These are phyloP conservation scores for Caenorhabditis sp. DNA, from an alignment of 2,888 invertebrate genomes.

Conservation along the genomic window DNA sequence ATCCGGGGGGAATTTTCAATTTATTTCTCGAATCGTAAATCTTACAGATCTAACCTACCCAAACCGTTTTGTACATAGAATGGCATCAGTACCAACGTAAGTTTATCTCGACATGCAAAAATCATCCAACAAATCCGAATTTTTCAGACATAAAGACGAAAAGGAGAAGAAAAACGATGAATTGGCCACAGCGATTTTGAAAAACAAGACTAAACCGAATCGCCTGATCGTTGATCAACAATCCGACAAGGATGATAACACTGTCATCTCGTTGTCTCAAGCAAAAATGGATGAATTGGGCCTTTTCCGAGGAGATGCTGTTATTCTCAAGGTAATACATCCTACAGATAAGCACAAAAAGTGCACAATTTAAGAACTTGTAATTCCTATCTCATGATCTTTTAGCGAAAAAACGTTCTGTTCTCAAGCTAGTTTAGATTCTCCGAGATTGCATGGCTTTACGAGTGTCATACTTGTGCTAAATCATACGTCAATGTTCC, in stretches of 20 bases:
- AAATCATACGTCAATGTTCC: conserved; percentile 7
- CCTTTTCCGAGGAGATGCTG: conserved; percentile 95
- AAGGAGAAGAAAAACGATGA: conserved; percentile 76
- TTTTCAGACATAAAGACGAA: conserved; percentile 34
- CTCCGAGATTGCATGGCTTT: conserved; percentile 7
- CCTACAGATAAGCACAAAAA: not conserved
- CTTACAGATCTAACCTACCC: not conserved
- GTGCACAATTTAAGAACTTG: conserved; percentile 37
- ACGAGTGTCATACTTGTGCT: conserved; percentile 30
- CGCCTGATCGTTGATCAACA: conserved; percentile 37
- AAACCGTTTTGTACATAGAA: conserved; percentile 22
- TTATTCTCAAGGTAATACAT: conserved; percentile 80
- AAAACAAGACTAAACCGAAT: conserved; percentile 71
- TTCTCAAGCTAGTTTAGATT: not conserved
- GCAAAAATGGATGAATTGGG: conserved; percentile 98
- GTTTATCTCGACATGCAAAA: no score
- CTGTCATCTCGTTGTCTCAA: conserved; percentile 94
- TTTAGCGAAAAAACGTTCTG: conserved; percentile 14
- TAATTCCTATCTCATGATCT: conserved; percentile 4
- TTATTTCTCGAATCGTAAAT: not conserved
- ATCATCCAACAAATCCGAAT: conserved; percentile 45
- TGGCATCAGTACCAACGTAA: conserved; percentile 26
- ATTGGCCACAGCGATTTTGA: conserved; percentile 87
- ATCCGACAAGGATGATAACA: conserved; percentile 90
- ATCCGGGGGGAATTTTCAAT: not conserved